Conservation (phyloP, 2,888 invertebrate species). For the Metallyticus violacea region DNA sequence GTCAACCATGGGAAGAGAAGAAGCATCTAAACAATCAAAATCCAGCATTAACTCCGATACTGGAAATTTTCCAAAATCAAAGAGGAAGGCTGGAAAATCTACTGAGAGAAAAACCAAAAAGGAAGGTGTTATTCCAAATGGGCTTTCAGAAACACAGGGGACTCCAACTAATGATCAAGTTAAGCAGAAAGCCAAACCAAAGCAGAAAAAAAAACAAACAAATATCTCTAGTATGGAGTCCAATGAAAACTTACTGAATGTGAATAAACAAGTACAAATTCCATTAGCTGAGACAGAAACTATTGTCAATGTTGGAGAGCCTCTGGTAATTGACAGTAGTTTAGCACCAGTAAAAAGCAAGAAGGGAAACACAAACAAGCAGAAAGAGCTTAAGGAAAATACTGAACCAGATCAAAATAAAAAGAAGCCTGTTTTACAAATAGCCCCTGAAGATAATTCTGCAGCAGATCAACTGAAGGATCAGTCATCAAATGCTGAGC, state of each 20-base stretch:
- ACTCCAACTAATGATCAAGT: not conserved
- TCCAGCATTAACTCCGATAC: not conserved
- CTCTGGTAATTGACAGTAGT: not conserved
- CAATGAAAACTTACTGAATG: not conserved
- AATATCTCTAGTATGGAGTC: not conserved
- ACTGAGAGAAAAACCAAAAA: conserved; percentile 7
- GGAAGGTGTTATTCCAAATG: not conserved
- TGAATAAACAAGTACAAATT: not conserved
- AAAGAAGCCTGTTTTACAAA: conserved; percentile 23
- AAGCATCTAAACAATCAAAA: not conserved
- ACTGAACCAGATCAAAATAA: not conserved
- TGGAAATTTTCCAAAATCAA: not conserved
- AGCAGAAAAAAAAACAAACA: conserved; percentile 7
- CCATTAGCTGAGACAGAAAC: conserved; percentile 2
- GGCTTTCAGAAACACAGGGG: not conserved
- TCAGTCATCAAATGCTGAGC: conserved; percentile 19
- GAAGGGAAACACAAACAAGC: conserved; percentile 4
- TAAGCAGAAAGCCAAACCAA: conserved; percentile 1
- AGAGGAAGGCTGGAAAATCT: not conserved
- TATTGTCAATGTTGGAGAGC: conserved; percentile 16
- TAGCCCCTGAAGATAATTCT: not conserved
- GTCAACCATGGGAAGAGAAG: conserved; percentile 20
- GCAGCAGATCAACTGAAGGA: not conserved
- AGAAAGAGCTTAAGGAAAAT: not conserved
- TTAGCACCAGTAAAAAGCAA: not conserved